Base-by-base conservation (phyloP, 1,140 invertebrate genomes). In the Nasonia giraulti region DNA sequence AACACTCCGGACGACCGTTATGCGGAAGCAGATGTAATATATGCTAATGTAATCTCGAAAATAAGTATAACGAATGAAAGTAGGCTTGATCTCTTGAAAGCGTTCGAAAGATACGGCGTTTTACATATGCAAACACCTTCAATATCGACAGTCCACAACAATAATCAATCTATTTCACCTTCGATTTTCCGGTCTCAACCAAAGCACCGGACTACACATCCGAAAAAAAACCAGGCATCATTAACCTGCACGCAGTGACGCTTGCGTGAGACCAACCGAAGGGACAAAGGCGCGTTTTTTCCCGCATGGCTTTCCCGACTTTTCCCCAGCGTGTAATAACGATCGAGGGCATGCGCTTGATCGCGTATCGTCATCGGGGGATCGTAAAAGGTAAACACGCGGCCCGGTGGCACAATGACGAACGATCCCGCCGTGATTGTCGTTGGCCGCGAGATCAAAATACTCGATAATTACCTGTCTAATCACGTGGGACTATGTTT, bases 381-480 rank as follows among this genome's bases (percentile, higher is more conserved):
- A 27, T 40, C 44, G 68, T 74, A 66, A 80, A 78, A 47, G 75
- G 82, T 78, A 83, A 69, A 77, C 75, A 83, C 33, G 20, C 37
- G 17, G 10, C 8, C 0, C 55, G 55, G 6, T 4, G 81, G 81
- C 44, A 44, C 33, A 27, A 47, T 83, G 55, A 68, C 68, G 81
- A 75, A 55, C 14, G 47, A 47, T 44, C 33, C n/a, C 33, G 74
- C 31, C 37, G 55, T 33, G 55, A 83, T 83, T 37, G 62, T 83
- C 14, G 20, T 12, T 33, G 75, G n/a, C 37, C 40, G 75, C 50
- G 83, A 80, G 77, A 81, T 85, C 68, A 80, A 80, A 74, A 84
- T 80, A 68, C 37, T 62, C 37, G 76, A 84, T 80, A 84, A 84
- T 84, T 84, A 84, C 31, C 50, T 66, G 77, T 40, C 44, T 71